Evolutionary conservation across 2,797 vertebrate genomes (phyloP).

Genomic region (Mormyrops boulengeri): DNA sequence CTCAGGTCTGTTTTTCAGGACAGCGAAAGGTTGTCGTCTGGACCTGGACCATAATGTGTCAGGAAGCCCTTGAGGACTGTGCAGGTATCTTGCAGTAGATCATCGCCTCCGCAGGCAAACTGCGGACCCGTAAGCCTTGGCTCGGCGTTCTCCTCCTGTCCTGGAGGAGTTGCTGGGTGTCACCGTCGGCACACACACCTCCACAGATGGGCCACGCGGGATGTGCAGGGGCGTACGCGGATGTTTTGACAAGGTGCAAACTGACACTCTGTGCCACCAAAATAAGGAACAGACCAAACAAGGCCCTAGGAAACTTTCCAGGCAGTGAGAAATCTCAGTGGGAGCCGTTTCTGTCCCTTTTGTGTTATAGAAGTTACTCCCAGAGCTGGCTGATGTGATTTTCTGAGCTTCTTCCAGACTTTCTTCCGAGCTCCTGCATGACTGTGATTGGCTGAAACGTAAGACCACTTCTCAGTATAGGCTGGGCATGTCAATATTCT

Average conservation of each 20-base stretch:
- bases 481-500: background rate
- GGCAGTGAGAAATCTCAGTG: background rate
- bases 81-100: background rate
- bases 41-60: constrained; percentile 6
- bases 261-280: background rate
- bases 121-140: background rate
- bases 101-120: background rate
- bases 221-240: background rate
- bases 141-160: background rate
- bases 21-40: too few relatives aligned
- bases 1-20: background rate
- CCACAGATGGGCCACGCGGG: background rate
- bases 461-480: background rate
- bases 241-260: background rate
- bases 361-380: background rate
- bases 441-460: background rate
- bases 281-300: background rate
- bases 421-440: background rate
- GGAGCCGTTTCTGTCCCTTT: background rate
- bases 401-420: background rate
- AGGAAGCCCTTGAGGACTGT: background rate
- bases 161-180: background rate
- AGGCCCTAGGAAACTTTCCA: background rate
- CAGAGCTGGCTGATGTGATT: constrained; percentile 12
- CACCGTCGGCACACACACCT: background rate